phyloP scores from a whole-genome alignment of 2,113 vertebrate genomes.

The Sakesphorus luctuosus region DNA sequence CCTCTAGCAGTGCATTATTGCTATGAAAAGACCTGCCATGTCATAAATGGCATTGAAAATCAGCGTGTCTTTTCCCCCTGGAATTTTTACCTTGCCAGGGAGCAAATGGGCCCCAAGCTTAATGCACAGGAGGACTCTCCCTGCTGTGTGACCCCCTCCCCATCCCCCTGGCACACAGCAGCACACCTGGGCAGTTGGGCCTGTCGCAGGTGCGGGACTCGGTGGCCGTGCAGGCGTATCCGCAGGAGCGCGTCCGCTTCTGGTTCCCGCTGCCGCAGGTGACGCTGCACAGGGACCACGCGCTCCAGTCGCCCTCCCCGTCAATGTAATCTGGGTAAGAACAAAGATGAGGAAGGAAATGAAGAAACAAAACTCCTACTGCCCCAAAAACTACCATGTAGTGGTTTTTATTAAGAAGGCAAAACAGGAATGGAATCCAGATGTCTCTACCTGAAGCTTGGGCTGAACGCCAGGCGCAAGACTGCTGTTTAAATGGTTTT shows the following conservation, averaged over 20 bases:
- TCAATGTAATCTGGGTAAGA: constrained; percentile 86
- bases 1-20: neutral
- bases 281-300: constrained; percentile 91
- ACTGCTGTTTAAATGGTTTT: constrained; percentile 78
- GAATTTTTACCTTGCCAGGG: fast-evolving
- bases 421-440: constrained; percentile 74
- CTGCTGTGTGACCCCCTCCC: fast-evolving
- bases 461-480: constrained; percentile 64
- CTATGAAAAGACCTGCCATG: neutral
- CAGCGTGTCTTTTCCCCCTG: fast-evolving
- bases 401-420: constrained; percentile 53
- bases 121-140: neutral
- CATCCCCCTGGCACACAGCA: fast-evolving
- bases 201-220: constrained; percentile 93
- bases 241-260: constrained; percentile 92
- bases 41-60: neutral
- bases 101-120: fast-evolving
- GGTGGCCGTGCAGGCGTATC: constrained; percentile 93
- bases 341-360: constrained; percentile 15
- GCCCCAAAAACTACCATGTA: constrained; percentile 16
- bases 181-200: constrained; percentile 91
- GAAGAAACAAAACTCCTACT: neutral
- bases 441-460: constrained; percentile 74
- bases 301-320: constrained; percentile 93
- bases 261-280: constrained; percentile 93